Evolutionary conservation across 1,140 invertebrate species (phyloP), one percentile per base, ranked within the genome.

Genomic region (Araneus ventricosus): DNA sequence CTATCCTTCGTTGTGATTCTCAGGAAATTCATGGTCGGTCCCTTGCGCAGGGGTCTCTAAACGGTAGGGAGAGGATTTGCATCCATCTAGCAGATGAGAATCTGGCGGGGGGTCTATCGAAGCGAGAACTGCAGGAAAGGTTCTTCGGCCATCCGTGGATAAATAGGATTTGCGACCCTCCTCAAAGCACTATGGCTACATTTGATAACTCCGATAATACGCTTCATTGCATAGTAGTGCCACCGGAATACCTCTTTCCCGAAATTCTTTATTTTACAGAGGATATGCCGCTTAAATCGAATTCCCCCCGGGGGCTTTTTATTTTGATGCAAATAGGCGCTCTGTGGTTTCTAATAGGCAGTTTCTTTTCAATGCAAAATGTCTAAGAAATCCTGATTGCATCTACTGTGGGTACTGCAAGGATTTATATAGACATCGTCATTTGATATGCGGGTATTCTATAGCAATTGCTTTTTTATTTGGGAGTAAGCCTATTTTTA

Each of bases 191-290:
- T 75, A 45, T 70, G 34, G 37, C 88, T 90, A 80, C 88, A 90
- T 90, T 90, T 90, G 88, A 90, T 90, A 90, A 80, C 88, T 90
- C 70, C 70, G 70, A 90, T 90, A 90, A 90, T 61, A 90, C 88
- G 88, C 88, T 90, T 90, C 88, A 90, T 90, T 90, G 88, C 88
- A 45, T 88, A 39, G 85, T 87, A 59, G 27, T 61, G 85, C 52
- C 52, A 45, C 52, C 59, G 45, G 41, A n/a, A 80, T 34, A 57
- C 27, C 61, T 59, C 34, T 34, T 30, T 30, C 7, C 41, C 45
- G 70, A 34, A 67, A 90, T 90, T 90, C 75, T 90, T 90, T 90
- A 90, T 90, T 90, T 90, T 80, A 79, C 88, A 59, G 45, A 80
- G 37, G 22, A 70, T 67, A 70, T 67, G 75, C 75, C 88, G 88